Conservation (phyloP, 2,888 invertebrate species). For the Epiblema foenella region DNA sequence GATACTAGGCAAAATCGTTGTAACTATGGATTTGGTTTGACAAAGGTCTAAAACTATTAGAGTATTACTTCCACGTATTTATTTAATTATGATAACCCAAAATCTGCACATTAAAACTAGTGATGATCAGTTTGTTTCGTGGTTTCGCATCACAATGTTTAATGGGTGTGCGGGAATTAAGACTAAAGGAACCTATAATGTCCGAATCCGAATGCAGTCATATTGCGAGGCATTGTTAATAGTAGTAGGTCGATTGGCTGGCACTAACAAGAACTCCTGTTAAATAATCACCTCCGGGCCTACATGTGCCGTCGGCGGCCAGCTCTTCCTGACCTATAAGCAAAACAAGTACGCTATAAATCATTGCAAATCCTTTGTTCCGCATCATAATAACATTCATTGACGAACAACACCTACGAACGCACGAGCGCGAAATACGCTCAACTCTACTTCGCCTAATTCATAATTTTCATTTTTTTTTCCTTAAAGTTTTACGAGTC, state of each 20-base stretch:
- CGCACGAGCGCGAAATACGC: neutral
- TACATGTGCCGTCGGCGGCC: too few relatives aligned
- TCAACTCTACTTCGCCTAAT: neutral
- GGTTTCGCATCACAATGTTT: neutral
- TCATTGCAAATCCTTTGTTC: slow-evolving; percentile 23
- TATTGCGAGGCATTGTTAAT: neutral
- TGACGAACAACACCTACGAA: slow-evolving; percentile 4
- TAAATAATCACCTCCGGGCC: neutral
- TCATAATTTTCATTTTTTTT: too few relatives aligned
- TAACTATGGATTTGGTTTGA: neutral
- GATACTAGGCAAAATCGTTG: neutral
- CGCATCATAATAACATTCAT: slow-evolving; percentile 20
- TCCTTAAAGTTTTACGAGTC: neutral
- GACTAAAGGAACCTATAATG: neutral
- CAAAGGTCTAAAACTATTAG: too few relatives aligned
- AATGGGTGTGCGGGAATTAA: neutral
- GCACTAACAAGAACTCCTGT: neutral
- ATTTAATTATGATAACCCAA: neutral
- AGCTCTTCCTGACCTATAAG: neutral
- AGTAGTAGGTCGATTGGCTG: neutral
- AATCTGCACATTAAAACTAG: neutral
- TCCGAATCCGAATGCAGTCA: too few relatives aligned
- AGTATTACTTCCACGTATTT: neutral
- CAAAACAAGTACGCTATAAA: slow-evolving; percentile 8
- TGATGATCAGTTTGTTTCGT: too few relatives aligned